Evolutionary conservation across 2,797 vertebrate species (phyloP).

Genomic region (Cirrhinus mrigala): DNA sequence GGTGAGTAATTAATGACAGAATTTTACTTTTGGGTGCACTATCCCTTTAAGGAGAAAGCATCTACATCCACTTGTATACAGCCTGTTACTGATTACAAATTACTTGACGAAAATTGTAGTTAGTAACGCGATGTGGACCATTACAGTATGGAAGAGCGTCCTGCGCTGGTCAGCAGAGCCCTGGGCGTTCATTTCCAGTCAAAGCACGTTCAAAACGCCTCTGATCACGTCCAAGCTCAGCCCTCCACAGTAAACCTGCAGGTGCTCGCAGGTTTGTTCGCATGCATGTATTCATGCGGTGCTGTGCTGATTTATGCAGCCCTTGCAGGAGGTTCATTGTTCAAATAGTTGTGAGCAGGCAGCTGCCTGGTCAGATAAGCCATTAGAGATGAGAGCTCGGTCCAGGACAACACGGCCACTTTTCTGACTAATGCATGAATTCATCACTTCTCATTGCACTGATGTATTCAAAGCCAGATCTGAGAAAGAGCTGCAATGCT

Average conservation of each 20-base stretch:
- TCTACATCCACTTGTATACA: neutral
- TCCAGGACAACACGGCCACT: slow-evolving; percentile 50
- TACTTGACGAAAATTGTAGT: neutral
- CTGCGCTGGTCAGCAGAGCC: slow-evolving; percentile 4
- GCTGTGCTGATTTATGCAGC: slow-evolving; percentile 63
- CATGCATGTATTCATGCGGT: slow-evolving; percentile 55
- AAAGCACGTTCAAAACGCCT: neutral
- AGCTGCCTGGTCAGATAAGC: slow-evolving; percentile 65
- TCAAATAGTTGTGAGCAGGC: slow-evolving; percentile 66
- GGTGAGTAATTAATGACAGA: too few relatives aligned
- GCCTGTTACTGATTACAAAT: neutral
- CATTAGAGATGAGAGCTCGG: slow-evolving; percentile 49
- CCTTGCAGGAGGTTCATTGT: slow-evolving; percentile 67
- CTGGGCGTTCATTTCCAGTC: slow-evolving; percentile 32
- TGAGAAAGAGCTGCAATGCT: neutral
- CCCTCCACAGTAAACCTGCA: slow-evolving; percentile 52
- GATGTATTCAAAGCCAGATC: slow-evolving; percentile 29
- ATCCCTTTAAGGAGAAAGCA: neutral
- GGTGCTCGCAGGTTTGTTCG: slow-evolving; percentile 54
- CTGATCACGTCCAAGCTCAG: slow-evolving; percentile 27
- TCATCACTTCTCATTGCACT: slow-evolving; percentile 23
- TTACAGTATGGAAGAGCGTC: neutral
- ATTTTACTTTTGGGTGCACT: too few relatives aligned
- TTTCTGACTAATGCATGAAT: slow-evolving; percentile 46
- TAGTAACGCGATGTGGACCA: neutral